Conservation (phyloP, 2,797 vertebrate species). For the Neosilurus mollespiculum region DNA sequence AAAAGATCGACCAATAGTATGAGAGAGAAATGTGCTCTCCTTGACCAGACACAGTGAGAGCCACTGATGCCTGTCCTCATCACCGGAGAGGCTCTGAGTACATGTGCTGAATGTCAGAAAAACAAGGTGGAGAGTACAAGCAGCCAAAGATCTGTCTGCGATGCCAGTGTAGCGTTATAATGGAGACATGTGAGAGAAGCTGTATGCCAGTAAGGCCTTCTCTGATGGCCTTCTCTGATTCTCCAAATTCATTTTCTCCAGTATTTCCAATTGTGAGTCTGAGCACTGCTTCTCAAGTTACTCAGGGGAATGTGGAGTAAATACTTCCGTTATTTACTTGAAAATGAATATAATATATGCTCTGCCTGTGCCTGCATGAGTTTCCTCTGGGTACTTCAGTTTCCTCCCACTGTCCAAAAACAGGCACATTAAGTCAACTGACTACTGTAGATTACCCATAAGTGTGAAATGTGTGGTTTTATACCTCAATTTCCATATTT, state of each 20-base stretch:
- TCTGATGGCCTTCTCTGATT: background rate
- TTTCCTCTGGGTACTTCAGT: too few species aligned
- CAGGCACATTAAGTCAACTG: too few species aligned
- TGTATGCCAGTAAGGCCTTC: background rate
- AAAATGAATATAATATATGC: background rate
- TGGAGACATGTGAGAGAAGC: background rate
- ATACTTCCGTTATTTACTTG: background rate
- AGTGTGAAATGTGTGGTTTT: too few species aligned
- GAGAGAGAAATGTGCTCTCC: constrained; percentile 38
- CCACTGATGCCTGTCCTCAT: background rate
- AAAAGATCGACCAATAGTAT: constrained; percentile 21
- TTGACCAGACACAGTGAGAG: constrained; percentile 29
- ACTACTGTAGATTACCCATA: too few species aligned
- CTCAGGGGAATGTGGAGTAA: background rate
- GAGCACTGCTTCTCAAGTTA: background rate
- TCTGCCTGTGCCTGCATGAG: too few species aligned
- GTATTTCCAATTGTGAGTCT: background rate
- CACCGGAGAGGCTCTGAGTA: constrained; percentile 4
- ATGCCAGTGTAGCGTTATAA: background rate
- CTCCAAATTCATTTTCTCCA: background rate
- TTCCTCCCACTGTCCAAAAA: too few species aligned
- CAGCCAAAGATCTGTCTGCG: constrained; percentile 15
- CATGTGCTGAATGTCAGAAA: constrained; percentile 16
- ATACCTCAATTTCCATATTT: background rate
- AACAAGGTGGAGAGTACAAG: background rate